Evolutionary conservation across 2,797 vertebrate species (phyloP), one percentile per base, ranked within the genome.

Genomic region (Psittacula echo): DNA sequence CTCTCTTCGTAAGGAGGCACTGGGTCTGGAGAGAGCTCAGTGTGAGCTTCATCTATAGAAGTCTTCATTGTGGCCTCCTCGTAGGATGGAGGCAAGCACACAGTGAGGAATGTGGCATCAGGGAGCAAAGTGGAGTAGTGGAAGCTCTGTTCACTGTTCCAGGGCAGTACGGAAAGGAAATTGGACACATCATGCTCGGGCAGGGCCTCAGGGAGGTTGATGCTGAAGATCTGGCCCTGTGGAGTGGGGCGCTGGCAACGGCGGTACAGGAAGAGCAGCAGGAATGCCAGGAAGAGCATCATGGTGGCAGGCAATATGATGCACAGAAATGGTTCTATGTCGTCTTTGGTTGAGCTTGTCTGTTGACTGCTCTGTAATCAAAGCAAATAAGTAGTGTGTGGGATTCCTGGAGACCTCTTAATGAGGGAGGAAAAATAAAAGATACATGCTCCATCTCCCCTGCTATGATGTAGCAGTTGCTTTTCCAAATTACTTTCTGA

Each of bases 51-150:
- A 0, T 71, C 91, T 53, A 95, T 84, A 41, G 98, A 93, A 10
- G 97, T 96, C 87, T 98, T 98, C 94, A 98, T 98, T 75, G 98
- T 98, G 58, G 99, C 99, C 77, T 99, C 98, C 83, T 99, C 98
- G 0, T 99, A 99, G 0, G 98, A 99, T 0, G 98, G 98, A 21
- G 98, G 99, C 85, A 98, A 97, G 29, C 98, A 98, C 39, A 98
- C 92, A 4, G 98, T 98, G 81, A 98, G 98, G 72, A 95, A 95
- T 0, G 75, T 97, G 72, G 97, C 97, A 41, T 98, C 98, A 0
- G 87, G 85, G 6, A 97, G 72, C 85, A 98, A 95, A 4, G 97
- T 97, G 3, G 97, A 97, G 51, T 97, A 97, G 8, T 97, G 96
- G 84, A 97, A 97, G n/a, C 54, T 92, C 82, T 97, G 98, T 39